Percentiles rank a stretch among this genome's conserved stretches.
These are phyloP conservation scores for Drosophila birchii DNA, from an alignment of 2,888 invertebrate genomes.

Conservation along the genomic window DNA sequence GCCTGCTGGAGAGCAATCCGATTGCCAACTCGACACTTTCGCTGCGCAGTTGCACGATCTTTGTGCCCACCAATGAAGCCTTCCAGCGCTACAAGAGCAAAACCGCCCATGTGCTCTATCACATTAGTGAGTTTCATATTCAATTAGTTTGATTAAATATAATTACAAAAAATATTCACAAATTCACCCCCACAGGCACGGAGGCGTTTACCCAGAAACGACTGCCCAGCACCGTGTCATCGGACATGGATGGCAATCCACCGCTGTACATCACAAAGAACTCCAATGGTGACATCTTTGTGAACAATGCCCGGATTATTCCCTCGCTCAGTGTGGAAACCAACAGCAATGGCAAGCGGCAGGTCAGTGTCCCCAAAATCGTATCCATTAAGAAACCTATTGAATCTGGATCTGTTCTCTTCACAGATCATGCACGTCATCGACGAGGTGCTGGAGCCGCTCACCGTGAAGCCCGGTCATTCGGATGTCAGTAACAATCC, in stretches of 20 bases:
- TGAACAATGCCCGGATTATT: slow-evolving; percentile 93
- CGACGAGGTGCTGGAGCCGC: slow-evolving; percentile 93
- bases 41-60: slow-evolving; percentile 92
- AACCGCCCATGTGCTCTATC: slow-evolving; percentile 88
- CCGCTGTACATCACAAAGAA: slow-evolving; percentile 93
- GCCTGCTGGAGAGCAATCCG: slow-evolving; percentile 89
- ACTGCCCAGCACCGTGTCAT: slow-evolving; percentile 86
- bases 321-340: slow-evolving; percentile 89
- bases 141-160: slow-evolving; percentile 30
- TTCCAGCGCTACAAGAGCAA: slow-evolving; percentile 90
- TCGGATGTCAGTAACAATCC: slow-evolving; percentile 90
- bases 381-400: not conserved
- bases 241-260: slow-evolving; percentile 93
- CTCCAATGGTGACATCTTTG: slow-evolving; percentile 89
- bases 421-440: slow-evolving; percentile 93
- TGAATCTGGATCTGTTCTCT: not conserved
- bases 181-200: slow-evolving; percentile 87
- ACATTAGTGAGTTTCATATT: slow-evolving; percentile 89
- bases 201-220: slow-evolving; percentile 90
- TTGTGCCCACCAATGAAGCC: slow-evolving; percentile 94
- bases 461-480: slow-evolving; percentile 87
- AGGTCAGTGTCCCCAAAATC: slow-evolving; percentile 85
- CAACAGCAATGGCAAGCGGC: slow-evolving; percentile 86
- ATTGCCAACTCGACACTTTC: slow-evolving; percentile 90
- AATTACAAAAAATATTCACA: slow-evolving; percentile 23